Conservation (phyloP, 2,888 invertebrate species). For the Lathronympha strigana region DNA sequence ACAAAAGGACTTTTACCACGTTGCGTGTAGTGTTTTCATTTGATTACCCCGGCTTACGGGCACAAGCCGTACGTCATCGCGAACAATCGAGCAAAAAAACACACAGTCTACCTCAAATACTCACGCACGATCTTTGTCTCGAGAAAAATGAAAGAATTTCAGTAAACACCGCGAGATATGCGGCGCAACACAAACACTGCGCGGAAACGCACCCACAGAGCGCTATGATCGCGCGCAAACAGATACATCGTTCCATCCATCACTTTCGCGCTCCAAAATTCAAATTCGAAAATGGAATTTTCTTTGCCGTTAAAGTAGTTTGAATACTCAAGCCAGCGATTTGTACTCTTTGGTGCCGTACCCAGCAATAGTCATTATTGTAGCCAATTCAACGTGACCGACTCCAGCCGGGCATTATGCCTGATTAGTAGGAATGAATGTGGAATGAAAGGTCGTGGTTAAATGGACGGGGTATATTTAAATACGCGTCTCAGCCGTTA, state of each 20-base stretch:
- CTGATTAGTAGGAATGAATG: constrained; percentile 44
- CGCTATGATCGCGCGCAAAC: constrained; percentile 1
- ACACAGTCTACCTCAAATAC: constrained; percentile 34
- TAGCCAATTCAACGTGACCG: constrained; percentile 32
- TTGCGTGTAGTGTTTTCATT: constrained; percentile 34
- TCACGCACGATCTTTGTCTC: constrained; percentile 49
- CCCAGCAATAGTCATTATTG: constrained; percentile 33
- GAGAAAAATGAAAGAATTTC: constrained; percentile 49
- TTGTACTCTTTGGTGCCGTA: constrained; percentile 19
- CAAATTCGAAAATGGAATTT: constrained; percentile 24
- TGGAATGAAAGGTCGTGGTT: constrained; percentile 47
- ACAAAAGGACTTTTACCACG: constrained; percentile 20
- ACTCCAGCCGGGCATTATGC: constrained; percentile 23
- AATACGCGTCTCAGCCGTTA: constrained; percentile 71
- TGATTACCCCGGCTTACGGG: constrained; percentile 17
- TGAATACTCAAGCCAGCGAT: background rate
- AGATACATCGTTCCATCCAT: constrained; percentile 3
- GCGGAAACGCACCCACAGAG: background rate
- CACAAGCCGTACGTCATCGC: constrained; percentile 33
- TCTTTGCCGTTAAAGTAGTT: constrained; percentile 9
- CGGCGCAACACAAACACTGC: constrained; percentile 47
- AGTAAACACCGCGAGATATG: constrained; percentile 46
- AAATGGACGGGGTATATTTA: constrained; percentile 60
- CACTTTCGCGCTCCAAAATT: constrained; percentile 29
- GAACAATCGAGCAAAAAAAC: constrained; percentile 38